Base-by-base conservation (phyloP, 2,797 vertebrate genomes). In the Ispidina lecontei region DNA sequence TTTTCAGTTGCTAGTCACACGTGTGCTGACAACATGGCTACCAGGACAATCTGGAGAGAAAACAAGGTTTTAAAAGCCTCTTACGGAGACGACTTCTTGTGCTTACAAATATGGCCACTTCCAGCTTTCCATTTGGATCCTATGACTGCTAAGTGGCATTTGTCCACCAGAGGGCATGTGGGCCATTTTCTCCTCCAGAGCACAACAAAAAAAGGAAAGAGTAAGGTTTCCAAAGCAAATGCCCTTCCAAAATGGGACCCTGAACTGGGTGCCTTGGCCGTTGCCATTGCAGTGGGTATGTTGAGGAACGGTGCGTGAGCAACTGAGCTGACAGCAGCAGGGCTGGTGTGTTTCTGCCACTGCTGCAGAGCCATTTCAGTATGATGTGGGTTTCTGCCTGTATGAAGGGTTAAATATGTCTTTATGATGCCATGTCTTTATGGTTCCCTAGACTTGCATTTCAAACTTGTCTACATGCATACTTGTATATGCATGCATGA, bases 101-200 rank as follows among this genome's bases (percentile, higher is more conserved):
- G 35, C 44, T 63, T 72, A 51, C 67, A 86, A 95, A 94, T 31
- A 95, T 89, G 96, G 91, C 93, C 72, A 78, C 94, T 90, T 86
- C 75, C 54, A 88, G 60, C 23, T 70, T 84, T 54, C 83, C 79
- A 55, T 17, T 64, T 73, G n/a, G 80, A 77, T 88, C 35, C 63
- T 19, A 12, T 73, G 62, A 58, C 76, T 95, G 95, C 84, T 94
- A 52, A 78, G 69, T 63, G 82, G 52, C 62, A 63, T 91, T 75
- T 91, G 89, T 94, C 96, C 96, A 96, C 96, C 95, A 97, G 96
- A 97, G 96, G 96, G 96, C 96, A 93, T 51, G 82, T 94, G 65
- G 96, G 93, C 87, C 72, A 91, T 72, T 91, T 78, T 73, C 75
- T 70, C 87, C 52, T 93, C 69, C 65, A 14, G 18, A 39, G 56